Conservation (phyloP, 2,797 vertebrate genomes). For the Melanogrammus aeglefinus region DNA sequence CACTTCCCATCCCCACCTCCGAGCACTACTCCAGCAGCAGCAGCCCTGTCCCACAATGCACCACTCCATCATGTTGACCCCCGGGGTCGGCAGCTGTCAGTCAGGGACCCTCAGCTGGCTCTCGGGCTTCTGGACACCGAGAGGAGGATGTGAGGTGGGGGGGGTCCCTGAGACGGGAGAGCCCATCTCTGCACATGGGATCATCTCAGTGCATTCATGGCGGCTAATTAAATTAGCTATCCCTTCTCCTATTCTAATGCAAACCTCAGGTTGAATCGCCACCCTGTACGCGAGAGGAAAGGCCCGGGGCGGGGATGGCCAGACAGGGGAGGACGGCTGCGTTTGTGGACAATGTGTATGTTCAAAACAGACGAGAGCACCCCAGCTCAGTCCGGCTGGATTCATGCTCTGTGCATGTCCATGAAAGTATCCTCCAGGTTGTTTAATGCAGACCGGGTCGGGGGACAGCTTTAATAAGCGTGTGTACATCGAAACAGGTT, state of each 20-base stretch:
- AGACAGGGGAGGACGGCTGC: conserved; percentile 61
- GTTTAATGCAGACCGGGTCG: conserved; percentile 17
- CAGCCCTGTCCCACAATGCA: conserved; percentile 73
- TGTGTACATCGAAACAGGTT: background rate
- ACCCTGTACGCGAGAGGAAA: conserved; percentile 69
- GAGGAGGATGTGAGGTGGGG: conserved; percentile 70
- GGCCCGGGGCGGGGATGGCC: conserved; percentile 54
- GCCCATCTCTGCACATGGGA: conserved; percentile 70
- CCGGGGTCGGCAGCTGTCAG: conserved; percentile 75
- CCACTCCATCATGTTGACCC: conserved; percentile 67
- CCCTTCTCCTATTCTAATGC: conserved; percentile 77
- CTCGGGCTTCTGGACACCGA: conserved; percentile 65
- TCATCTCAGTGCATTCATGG: conserved; percentile 81
- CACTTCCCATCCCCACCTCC: conserved; percentile 53
- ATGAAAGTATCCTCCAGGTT: background rate
- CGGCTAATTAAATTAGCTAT: conserved; percentile 79
- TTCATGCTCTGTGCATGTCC: background rate
- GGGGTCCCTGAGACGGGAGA: conserved; percentile 66
- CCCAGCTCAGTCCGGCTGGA: conserved; percentile 42
- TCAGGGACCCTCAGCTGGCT: conserved; percentile 69
- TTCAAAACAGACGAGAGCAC: conserved; percentile 41
- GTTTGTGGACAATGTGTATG: conserved; percentile 37
- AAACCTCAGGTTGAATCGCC: conserved; percentile 78
- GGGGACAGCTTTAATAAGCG: conserved; percentile 27
- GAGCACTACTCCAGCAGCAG: conserved; percentile 41